Evolutionary conservation across 2,888 invertebrate genomes (phyloP), one percentile per base, ranked within the genome.

Genomic region (Clitarchus hookeri): DNA sequence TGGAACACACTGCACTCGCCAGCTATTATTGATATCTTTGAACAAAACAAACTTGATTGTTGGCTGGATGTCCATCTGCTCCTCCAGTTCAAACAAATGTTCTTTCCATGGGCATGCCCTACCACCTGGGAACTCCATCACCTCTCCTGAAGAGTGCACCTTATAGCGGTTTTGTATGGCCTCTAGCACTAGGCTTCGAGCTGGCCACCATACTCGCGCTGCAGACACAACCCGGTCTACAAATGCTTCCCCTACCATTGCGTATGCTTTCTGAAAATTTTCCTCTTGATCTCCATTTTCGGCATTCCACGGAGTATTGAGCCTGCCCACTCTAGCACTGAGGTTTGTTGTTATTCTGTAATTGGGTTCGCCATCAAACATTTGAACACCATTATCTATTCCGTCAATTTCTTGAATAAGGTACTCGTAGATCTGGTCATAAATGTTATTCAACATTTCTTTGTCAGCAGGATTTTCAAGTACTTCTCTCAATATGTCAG

Each of bases 401-500:
- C 96, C 99, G 92, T 99, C 99, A 87, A 99, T 94, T 93, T 99
- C 98, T 92, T 96, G 95, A 23, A 99, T 95, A 86, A 99, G 96
- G 87, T 94, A 94, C 88, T 96, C 95, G 91, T 99, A 99, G 0
- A 99, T 93, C 90, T 95, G 94, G 88, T 93, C 92, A 89, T 93
- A 97, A 23, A 96, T 92, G 0, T 92, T 89, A 87, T 91, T 92
- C 0, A 96, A 89, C 78, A 44, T 36, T 85, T 94, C 93, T 23
- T 92, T 91, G 6, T 93, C 91, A 0, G 92, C 92, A 0, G 92
- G 89, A 27, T 92, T 90, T 78, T 93, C 91, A 11, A 92, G 90
- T 44, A 95, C 88, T 44, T 96, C 90, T 87, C 94, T 92, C 77
- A 98, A 94, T 0, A 99, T 93, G 88, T 95, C 93, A 89, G 96